A percentile compares a stretch with the other conserved stretches of the same genome.
Conservation (phyloP, 2,113 vertebrate genomes). For the Scomber japonicus region DNA sequence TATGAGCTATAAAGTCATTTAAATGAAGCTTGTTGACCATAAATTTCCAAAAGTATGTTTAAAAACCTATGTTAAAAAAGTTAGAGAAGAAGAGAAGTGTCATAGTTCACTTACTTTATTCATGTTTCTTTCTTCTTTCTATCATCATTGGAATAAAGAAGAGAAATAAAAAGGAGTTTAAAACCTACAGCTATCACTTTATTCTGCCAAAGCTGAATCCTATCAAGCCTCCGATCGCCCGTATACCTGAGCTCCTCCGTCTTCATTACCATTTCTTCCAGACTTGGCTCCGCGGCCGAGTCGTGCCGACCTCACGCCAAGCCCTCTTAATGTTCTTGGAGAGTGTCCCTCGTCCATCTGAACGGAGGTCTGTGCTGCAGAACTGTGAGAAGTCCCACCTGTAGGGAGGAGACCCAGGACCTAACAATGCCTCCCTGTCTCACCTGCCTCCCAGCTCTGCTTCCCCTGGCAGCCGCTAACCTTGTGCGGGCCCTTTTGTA, state of each 20-base stretch:
- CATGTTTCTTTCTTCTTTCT: too few species aligned
- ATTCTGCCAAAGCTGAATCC: background rate
- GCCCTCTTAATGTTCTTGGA: constrained; percentile 55
- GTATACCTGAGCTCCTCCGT: background rate
- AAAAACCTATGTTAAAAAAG: too few species aligned
- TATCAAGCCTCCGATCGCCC: background rate
- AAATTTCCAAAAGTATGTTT: too few species aligned
- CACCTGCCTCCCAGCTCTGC: constrained; percentile 40
- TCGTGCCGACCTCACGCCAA: constrained; percentile 17
- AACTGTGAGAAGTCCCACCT: constrained; percentile 61
- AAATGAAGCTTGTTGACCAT: too few species aligned
- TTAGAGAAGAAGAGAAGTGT: too few species aligned
- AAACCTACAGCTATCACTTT: background rate
- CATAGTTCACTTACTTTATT: too few species aligned
- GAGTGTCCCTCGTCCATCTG: constrained; percentile 45
- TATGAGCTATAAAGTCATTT: too few species aligned
- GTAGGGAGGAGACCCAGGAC: constrained; percentile 19
- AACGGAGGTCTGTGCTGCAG: constrained; percentile 52
- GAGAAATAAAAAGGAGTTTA: too few species aligned
- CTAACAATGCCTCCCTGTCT: constrained; percentile 58
- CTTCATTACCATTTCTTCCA: constrained; percentile 21
- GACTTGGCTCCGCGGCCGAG: background rate
- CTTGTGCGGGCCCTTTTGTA: constrained; percentile 18
- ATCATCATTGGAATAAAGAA: too few species aligned
- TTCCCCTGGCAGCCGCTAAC: constrained; percentile 24